Conservation (phyloP, 92 coral and sea anemone genomes). For the Phenganax stokvisi region DNA sequence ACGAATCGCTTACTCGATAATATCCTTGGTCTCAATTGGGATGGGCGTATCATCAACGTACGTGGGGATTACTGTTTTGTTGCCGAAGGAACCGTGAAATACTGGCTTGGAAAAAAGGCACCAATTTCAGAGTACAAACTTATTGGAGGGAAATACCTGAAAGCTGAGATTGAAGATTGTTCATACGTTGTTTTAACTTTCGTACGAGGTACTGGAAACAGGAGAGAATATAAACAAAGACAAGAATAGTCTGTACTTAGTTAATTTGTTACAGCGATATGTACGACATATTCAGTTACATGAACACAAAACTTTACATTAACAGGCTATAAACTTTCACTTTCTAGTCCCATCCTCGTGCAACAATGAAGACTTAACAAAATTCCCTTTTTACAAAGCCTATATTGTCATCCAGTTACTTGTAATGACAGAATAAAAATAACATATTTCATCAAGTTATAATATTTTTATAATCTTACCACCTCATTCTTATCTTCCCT, state of each 20-base stretch:
- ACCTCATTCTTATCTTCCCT: no score
- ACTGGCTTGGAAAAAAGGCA: conserved; percentile 38
- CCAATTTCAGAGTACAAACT: conserved; percentile 47
- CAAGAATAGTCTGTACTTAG: neutral
- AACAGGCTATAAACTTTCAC: no score
- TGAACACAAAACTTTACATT: no score
- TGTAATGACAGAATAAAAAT: no score
- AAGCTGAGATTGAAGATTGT: conserved; percentile 13
- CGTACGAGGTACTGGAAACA: conserved; percentile 9
- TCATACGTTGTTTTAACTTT: conserved; percentile 39
- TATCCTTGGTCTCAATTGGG: conserved; percentile 49
- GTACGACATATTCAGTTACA: neutral
- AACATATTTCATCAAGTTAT: no score
- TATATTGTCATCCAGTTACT: no score
- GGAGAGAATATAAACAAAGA: conserved; percentile 13
- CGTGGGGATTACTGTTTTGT: conserved; percentile 53
- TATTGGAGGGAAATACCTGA: conserved; percentile 50
- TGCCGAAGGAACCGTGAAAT: conserved; percentile 37
- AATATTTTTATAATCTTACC: no score
- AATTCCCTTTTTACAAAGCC: no score
- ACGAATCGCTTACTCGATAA: conserved; percentile 39
- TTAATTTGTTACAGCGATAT: neutral
- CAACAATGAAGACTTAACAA: no score
- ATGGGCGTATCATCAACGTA: conserved; percentile 47
- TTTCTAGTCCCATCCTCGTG: no score